Base-by-base conservation (phyloP, 2,888 invertebrate species). In the Philereme transversata region DNA sequence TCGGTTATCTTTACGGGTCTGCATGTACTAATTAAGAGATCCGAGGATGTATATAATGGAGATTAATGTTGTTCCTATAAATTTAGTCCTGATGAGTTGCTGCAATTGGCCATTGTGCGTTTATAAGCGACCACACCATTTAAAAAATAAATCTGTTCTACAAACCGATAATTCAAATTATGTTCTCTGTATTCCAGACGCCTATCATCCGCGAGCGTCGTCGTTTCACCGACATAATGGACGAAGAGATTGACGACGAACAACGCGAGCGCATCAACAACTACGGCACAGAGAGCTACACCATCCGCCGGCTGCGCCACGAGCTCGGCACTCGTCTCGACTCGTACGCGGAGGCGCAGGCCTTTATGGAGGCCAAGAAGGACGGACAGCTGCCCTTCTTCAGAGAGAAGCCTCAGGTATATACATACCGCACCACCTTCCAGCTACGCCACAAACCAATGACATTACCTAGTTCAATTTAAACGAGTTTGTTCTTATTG, bases 201-300 rank as follows among this genome's bases (percentile, higher is more conserved):
- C 97, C 97, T 0, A 95, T 97, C 41, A 97, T 98, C 76, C 95
- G 96, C 52, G 98, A 98, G 86, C 94, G 98, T 63, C 95, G 98
- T 64, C 95, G 97, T 67, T 98, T 98, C 87, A 97, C 97, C 3
- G 98, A 98, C 82, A 95, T 98, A 9, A 98, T 98, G 98, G 98
- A 98, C 83, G 98, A 98, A 82, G 98, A 98, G 89, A 98, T 98
- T 65, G 97, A 97, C 75, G 98, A 98, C 84, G 98, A 98, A 86
- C 94, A 96, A 7, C 96, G 95, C 79, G 95, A 95, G 45, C 93
- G 97, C 58, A 97, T 97, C 79, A 96, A 95, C 85, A 94, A 94
- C 77, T 97, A 97, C 79, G 96, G 96, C 56, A 89, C 94, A 33
- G 97, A 96, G 76, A 93, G 90, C 50, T 95, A 95, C 82, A 95